A percentile compares a stretch with the other conserved stretches of the same genome.
Evolutionary conservation across 2,888 invertebrate genomes (phyloP).

Genomic region (Argyra leucocephala): DNA sequence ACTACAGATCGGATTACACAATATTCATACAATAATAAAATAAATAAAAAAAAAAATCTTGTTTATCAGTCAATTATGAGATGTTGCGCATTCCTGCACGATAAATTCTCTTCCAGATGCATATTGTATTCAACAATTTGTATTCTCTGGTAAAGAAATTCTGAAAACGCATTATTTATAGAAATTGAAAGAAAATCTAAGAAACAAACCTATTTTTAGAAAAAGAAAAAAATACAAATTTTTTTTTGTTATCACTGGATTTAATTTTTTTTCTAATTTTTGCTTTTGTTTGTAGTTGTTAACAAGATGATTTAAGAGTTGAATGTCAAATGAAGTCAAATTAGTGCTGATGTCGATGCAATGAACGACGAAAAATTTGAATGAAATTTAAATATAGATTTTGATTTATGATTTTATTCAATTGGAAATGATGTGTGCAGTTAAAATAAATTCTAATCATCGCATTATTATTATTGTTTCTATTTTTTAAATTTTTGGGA

Average conservation of each 20-base stretch:
- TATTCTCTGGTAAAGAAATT: no score
- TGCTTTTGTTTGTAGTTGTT: not conserved
- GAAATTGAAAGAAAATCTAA: not conserved
- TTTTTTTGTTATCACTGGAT: no score
- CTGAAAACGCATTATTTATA: no score
- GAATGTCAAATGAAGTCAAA: not conserved
- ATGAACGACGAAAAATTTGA: not conserved
- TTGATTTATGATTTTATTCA: not conserved
- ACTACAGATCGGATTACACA: not conserved
- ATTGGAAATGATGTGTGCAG: not conserved
- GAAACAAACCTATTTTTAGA: not conserved
- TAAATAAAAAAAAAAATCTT: not conserved
- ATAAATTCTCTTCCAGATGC: not conserved
- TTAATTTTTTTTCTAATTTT: no score
- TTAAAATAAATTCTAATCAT: no score
- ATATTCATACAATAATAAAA: no score
- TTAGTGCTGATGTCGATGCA: not conserved
- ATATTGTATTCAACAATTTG: no score
- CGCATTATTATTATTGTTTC: no score
- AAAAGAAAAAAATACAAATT: not conserved
- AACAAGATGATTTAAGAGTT: not conserved
- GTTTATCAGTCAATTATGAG: constrained; percentile 6
- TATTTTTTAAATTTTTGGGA: no score
- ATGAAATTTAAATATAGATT: not conserved
- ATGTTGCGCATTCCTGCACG: constrained; percentile 5